A percentile compares a stretch with the other conserved stretches of the same genome.
Conservation (phyloP, 2,888 invertebrate species). For the Hypercompe scribonia region DNA sequence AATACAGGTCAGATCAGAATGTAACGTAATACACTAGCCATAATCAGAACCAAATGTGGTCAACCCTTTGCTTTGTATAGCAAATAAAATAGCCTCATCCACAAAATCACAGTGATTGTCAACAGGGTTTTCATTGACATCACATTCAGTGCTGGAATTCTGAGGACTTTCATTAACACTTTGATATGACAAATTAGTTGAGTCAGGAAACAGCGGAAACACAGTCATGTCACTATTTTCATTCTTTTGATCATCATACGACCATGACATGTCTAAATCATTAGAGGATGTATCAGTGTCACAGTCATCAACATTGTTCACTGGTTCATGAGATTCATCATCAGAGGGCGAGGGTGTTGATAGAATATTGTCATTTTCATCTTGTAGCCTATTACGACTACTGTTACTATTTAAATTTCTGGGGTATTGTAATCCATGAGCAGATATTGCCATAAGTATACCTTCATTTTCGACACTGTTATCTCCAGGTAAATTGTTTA, state of each 20-base stretch:
- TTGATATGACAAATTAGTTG: conserved; percentile 58
- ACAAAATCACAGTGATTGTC: conserved; percentile 87
- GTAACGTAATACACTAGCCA: conserved; percentile 63
- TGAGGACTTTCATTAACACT: conserved; percentile 59
- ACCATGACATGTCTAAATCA: conserved; percentile 63
- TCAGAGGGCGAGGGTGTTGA: conserved; percentile 59
- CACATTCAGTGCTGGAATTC: conserved; percentile 51
- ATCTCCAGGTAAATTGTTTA: conserved; percentile 84
- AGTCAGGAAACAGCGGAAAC: conserved; percentile 61
- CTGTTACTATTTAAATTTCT: conserved; percentile 45
- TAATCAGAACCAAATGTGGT: conserved; percentile 82
- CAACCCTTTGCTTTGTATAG: conserved; percentile 91
- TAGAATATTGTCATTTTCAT: conserved; percentile 12
- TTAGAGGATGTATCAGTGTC: conserved; percentile 53
- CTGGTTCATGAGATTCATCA: conserved; percentile 54
- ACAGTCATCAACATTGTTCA: conserved; percentile 44
- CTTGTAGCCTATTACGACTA: background rate
- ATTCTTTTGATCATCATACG: conserved; percentile 48
- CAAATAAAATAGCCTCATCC: conserved; percentile 91
- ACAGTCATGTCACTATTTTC: conserved; percentile 55
- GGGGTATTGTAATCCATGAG: conserved; percentile 88
- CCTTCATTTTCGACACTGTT: conserved; percentile 90
- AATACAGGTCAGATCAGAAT: conserved; percentile 15
- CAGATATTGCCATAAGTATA: conserved; percentile 91
- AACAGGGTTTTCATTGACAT: conserved; percentile 56